Base-by-base conservation (phyloP, 2,797 vertebrate genomes). In the Xenopus petersii region DNA sequence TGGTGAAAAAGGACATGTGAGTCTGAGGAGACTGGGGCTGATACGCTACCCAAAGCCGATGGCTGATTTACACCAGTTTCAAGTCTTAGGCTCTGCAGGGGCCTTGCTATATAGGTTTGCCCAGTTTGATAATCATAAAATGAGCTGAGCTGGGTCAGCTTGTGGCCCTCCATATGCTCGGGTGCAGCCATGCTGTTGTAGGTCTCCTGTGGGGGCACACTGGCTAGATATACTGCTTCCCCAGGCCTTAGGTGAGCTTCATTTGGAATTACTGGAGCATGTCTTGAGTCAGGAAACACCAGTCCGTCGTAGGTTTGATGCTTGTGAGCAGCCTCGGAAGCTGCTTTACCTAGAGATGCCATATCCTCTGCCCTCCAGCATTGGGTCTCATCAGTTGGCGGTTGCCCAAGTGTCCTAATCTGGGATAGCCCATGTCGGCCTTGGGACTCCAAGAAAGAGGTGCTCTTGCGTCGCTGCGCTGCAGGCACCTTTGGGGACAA, bases 361-460 rank as follows among this genome's bases (percentile, higher is more conserved):
- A 94, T 84, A 0, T 93, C 84, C 80, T 93, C 91, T 85, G 88
- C 82, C 70, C 92, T 86, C 92, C 90, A 89, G 24, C 85, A 83
- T 36, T 89, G 85, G 64, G 86, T 84, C 84, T 93, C 95, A 67
- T 91, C 91, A 80, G 91, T 88, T 75, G 93, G 4, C 26, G 0
- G 26, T 30, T 30, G 92, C 81, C 94, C 94, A 33, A 93, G 88
- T 85, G 93, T 93, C 75, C 94, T 88, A 84, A 95, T 93, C 80
- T 94, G 86, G 4, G 95, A 94, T 84, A 97, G 96, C 80, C 96
- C 95, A 80, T 97, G 96, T 64, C 93, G 91, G 1, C 94, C 96
- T 82, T 97, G 97, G 13, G 96, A 95, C 91, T 99, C 98, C 80
- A 99, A 90, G 89, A 97, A 94, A 80, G 98, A 99, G 67, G 96